Evolutionary conservation across 1,140 invertebrate species (phyloP).

Genomic region (Trinorchestia longiramus): DNA sequence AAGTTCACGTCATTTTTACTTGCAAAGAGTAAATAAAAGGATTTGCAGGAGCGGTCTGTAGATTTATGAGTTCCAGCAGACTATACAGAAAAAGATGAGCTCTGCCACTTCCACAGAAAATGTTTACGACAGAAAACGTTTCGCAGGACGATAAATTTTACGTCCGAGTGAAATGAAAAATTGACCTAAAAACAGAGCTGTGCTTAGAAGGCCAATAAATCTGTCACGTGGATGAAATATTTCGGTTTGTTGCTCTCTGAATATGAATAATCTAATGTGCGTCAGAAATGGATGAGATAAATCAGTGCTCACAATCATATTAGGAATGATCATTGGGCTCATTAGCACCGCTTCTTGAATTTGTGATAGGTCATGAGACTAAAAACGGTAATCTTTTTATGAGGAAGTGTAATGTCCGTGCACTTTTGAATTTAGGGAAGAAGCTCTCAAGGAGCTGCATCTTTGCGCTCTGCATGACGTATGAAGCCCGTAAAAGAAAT

Average conservation of each 20-base stretch:
- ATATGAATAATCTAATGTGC: neutral
- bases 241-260: neutral
- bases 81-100: conserved; percentile 34
- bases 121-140: conserved; percentile 39
- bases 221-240: neutral
- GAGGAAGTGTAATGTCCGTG: neutral
- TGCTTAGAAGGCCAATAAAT: conserved; percentile 5
- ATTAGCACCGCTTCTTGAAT: neutral
- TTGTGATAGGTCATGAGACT: neutral
- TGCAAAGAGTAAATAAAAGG: neutral
- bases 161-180: conserved; percentile 22
- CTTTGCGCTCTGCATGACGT: neutral
- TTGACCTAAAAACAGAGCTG: neutral
- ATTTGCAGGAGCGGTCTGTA: neutral
- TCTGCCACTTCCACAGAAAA: neutral
- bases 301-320: neutral
- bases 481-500: neutral
- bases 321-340: neutral
- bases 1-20: neutral
- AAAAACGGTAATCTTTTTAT: neutral
- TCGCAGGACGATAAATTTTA: neutral
- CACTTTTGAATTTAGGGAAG: neutral
- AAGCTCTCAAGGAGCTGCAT: neutral
- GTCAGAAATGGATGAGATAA: neutral
- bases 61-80: neutral